Base-by-base conservation (phyloP, 2,113 vertebrate species). In the Phyllopteryx taeniolatus region DNA sequence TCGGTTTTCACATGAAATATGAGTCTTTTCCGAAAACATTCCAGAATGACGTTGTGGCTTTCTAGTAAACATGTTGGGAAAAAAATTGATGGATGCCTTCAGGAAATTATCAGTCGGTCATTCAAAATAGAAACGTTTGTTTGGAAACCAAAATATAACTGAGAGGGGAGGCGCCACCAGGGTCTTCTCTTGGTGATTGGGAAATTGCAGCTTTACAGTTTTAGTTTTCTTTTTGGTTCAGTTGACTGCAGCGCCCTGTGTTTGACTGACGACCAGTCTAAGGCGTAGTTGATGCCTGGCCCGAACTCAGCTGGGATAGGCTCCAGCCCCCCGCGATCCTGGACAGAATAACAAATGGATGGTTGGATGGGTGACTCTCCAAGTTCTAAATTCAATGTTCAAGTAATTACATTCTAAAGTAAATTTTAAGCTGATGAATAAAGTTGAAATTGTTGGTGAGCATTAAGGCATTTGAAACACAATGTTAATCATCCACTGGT, bases 91-190 rank as follows among this genome's bases (percentile, higher is more conserved):
- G 63, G 42, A 66, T 43, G 63, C 63, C 4, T 47, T 5, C 42
- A 44, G 63, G 63, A 47, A 66, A 66, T 44, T 2, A 15, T 15
- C 7, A n/a, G 63, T 66, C 13, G 43, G 42, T 27, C 22, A 27
- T 42, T 66, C 12, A 27, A 8, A 66, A 46, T 46, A 47, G 43
- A 44, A 22, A 44, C 5, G 20, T 46, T 66, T 66, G 63, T 66
- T 65, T 65, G 20, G 13, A 65, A 65, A 46, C 63, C 39, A 46
- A 65, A 65, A 65, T 27, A 46, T 65, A n/a, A n/a, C 43, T 62
- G 15, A 62, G 17, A 17, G 59, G 60, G 13, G 11, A 13, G 17
- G 19, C 8, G 43, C 39, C 35, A 64, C 62, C 19, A n/a, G 17
- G 35, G 39, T 22, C 43, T 5, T 47, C 6, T 66, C n/a, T 47